Conservation (phyloP, 2,113 vertebrate genomes). For the Ursus arctos region DNA sequence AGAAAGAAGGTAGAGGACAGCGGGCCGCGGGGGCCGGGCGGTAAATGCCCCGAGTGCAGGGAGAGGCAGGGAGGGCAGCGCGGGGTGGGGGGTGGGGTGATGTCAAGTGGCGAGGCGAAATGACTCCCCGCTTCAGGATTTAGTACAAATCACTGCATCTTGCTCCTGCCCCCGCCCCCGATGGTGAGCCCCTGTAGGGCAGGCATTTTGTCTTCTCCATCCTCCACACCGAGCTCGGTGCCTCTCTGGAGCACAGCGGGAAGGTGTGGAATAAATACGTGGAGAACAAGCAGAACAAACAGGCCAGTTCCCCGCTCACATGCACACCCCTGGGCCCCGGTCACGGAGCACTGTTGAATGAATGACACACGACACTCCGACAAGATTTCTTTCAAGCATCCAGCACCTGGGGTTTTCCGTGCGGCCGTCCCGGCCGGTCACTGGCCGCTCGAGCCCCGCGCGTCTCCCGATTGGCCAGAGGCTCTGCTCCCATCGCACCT, state of each 20-base stretch:
- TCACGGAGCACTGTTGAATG: not conserved
- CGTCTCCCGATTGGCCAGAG: not conserved
- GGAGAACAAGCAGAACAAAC: not conserved
- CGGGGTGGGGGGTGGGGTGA: accelerated
- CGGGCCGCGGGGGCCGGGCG: not conserved
- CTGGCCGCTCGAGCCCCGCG: not conserved
- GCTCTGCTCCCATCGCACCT: not conserved
- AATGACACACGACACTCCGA: not conserved
- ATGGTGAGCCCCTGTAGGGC: not conserved
- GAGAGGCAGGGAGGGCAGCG: not conserved
- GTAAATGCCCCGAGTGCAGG: too few species aligned
- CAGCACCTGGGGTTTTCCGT: not conserved
- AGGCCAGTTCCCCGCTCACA: not conserved
- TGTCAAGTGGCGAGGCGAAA: accelerated
- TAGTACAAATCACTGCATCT: not conserved
- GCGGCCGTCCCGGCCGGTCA: not conserved
- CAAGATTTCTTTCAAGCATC: not conserved
- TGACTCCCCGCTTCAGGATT: not conserved
- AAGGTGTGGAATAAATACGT: not conserved
- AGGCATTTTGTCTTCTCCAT: not conserved
- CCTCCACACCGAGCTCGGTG: not conserved
- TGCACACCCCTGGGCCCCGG: not conserved
- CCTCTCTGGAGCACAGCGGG: not conserved
- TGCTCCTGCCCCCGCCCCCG: not conserved
- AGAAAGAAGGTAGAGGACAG: not conserved